Percentiles rank a stretch among this genome's conserved stretches.
These are phyloP conservation scores for Neuroscelio doddi DNA, from an alignment of 2,888 invertebrate species.

Conservation along the genomic window DNA sequence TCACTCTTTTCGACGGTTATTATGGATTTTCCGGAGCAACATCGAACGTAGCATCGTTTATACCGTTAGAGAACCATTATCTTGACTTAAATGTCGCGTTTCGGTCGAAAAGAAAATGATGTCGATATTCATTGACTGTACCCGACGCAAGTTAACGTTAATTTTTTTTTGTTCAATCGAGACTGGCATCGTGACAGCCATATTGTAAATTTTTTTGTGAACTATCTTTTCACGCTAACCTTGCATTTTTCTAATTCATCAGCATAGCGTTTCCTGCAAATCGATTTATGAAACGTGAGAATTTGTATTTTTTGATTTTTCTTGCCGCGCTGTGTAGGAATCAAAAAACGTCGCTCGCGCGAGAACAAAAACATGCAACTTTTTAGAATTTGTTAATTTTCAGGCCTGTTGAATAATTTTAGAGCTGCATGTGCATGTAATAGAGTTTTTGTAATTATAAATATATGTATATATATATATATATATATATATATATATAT, in stretches of 20 bases:
- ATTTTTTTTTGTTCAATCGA: constrained; percentile 22
- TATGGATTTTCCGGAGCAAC: constrained; percentile 42
- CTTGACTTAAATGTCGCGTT: constrained; percentile 23
- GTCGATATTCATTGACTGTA: background rate
- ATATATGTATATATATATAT: too few species aligned
- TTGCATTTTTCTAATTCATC: constrained; percentile 6
- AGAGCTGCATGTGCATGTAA: constrained; percentile 3
- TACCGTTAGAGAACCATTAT: constrained; percentile 32
- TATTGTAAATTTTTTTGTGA: constrained; percentile 57
- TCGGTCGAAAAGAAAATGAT: constrained; percentile 11
- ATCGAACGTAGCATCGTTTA: constrained; percentile 8
- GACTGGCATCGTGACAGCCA: constrained; percentile 52
- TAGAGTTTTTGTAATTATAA: constrained; percentile 17
- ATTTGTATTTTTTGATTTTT: background rate
- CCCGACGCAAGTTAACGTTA: constrained; percentile 13
- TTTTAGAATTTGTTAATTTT: background rate
- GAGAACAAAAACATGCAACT: constrained; percentile 3
- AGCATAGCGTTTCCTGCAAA: background rate
- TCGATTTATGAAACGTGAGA: background rate
- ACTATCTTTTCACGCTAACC: constrained; percentile 39
- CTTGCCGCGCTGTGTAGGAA: background rate
- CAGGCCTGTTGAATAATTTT: constrained; percentile 11
- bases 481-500: too few species aligned
- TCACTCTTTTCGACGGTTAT: constrained; percentile 31
- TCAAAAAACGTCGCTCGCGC: background rate